Base-by-base conservation (phyloP, 2,888 invertebrate genomes). In the Drosophila suboccidentalis region DNA sequence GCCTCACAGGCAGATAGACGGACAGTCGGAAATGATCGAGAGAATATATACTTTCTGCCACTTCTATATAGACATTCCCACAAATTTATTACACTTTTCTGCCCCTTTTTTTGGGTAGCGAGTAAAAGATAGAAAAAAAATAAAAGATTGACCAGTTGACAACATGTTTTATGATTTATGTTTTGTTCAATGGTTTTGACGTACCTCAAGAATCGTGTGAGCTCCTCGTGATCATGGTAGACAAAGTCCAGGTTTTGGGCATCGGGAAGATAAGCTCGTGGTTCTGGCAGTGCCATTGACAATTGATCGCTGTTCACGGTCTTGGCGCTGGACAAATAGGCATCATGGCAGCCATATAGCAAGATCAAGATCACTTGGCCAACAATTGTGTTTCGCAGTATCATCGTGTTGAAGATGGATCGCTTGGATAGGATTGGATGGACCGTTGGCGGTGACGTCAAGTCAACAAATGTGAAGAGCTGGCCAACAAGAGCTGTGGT, bases 201-300 rank as follows among this genome's bases (percentile, higher is more conserved):
- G 67, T 79, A 95, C 84, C 97, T 94, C 64, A 98, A 93, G 92
- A 96, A 97, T 78, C 95, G 94, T 43, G 97, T 97, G 94, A 98
- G 94, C 91, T 96, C 95, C 38, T 97, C 96, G 91, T 97, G 97
- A 92, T 97, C 96, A 92, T 98, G 98, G 92, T 98, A 98, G 62
- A 94, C 94, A 93, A 96, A 98, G 82, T 97, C 97, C 75, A 97
- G 80, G 50, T 90, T 89, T 63, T 92, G 91, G 46, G 92, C 87
- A 73, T 93, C 92, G 13, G 92, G 93, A 71, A 91, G 84, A 71
- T 93, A 93, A 38, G 92, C 92, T 43, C 93, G 78, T 6, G 92
- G 92, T 75, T 92, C 92, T 13, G 92, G 91, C 66, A 92, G 61
- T 29, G 76, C 78, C 22, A 84, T 74, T 44, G 87, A 63, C 34